Evolutionary conservation across 2,797 vertebrate genomes (phyloP).

Genomic region (Gallinago solitaria): DNA sequence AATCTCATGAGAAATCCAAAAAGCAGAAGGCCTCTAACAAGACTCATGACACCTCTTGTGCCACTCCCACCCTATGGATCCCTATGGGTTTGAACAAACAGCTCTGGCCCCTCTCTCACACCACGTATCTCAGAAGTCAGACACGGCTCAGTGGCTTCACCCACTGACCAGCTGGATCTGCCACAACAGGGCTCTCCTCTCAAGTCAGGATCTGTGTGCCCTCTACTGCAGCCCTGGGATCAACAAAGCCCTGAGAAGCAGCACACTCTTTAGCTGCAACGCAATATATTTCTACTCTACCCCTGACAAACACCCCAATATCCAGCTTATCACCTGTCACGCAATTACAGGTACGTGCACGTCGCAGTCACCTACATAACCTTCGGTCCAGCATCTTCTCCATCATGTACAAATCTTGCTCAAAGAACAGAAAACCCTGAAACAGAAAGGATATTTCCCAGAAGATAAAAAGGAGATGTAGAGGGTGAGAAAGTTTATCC

Average conservation of each 20-base stretch:
- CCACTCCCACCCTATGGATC: background rate
- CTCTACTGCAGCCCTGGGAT: background rate
- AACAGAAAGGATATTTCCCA: background rate
- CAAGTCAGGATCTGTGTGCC: background rate
- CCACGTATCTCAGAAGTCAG: background rate
- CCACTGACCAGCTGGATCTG: background rate
- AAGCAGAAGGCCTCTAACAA: background rate
- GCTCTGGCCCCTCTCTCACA: background rate
- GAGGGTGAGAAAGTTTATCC: background rate
- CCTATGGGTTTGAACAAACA: background rate
- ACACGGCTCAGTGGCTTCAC: background rate
- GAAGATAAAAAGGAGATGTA: background rate
- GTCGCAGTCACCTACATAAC: background rate
- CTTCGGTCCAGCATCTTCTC: background rate
- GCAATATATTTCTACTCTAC: background rate
- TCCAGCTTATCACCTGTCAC: background rate
- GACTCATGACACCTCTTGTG: background rate
- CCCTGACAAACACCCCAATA: background rate
- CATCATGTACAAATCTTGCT: rapidly evolving
- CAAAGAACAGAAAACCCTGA: background rate
- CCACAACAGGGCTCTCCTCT: background rate
- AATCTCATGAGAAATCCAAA: background rate
- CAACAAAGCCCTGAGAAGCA: background rate
- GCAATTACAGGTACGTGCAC: background rate
- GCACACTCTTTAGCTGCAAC: background rate